Evolutionary conservation across 2,888 invertebrate species (phyloP).

Genomic region (Meteorus colon): DNA sequence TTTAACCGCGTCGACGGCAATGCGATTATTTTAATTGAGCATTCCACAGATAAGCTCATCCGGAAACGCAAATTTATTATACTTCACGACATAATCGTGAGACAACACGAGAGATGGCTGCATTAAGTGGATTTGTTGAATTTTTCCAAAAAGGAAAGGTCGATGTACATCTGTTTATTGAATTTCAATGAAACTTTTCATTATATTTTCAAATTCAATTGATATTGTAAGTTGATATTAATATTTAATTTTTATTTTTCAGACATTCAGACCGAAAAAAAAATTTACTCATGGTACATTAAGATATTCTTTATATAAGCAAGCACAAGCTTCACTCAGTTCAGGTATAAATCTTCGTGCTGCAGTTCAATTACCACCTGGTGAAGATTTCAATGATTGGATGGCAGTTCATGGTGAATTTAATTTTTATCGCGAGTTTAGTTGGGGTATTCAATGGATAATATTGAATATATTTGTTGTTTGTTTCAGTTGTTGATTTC

Average conservation of each 20-base stretch:
- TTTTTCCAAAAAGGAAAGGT: slow-evolving; percentile 88
- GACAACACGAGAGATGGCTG: slow-evolving; percentile 74
- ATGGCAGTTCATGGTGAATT: slow-evolving; percentile 89
- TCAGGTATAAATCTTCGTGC: slow-evolving; percentile 89
- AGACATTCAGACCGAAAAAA: slow-evolving; percentile 94
- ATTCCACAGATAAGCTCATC: slow-evolving; percentile 25
- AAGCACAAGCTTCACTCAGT: slow-evolving; percentile 91
- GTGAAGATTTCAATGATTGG: slow-evolving; percentile 93
- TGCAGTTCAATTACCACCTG: slow-evolving; percentile 87
- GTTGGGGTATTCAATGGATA: slow-evolving; percentile 24
- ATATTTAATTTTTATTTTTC: too few species aligned
- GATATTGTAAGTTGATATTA: too few species aligned
- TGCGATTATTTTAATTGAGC: slow-evolving; percentile 35
- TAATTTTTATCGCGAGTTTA: not conserved
- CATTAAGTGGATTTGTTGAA: slow-evolving; percentile 81
- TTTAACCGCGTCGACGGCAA: slow-evolving; percentile 18
- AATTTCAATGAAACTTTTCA: slow-evolving; percentile 21
- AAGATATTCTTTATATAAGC: slow-evolving; percentile 90
- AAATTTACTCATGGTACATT: slow-evolving; percentile 90
- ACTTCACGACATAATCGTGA: not conserved
- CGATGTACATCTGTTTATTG: slow-evolving; percentile 54
- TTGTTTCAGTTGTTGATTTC: slow-evolving; percentile 87
- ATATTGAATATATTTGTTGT: not conserved
- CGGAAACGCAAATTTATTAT: slow-evolving; percentile 23
- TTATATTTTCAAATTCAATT: slow-evolving; percentile 20